Percentiles rank a stretch among this genome's conserved stretches.
Conservation (phyloP, 2,888 invertebrate species). For the Tanytarsus gracilentus region DNA sequence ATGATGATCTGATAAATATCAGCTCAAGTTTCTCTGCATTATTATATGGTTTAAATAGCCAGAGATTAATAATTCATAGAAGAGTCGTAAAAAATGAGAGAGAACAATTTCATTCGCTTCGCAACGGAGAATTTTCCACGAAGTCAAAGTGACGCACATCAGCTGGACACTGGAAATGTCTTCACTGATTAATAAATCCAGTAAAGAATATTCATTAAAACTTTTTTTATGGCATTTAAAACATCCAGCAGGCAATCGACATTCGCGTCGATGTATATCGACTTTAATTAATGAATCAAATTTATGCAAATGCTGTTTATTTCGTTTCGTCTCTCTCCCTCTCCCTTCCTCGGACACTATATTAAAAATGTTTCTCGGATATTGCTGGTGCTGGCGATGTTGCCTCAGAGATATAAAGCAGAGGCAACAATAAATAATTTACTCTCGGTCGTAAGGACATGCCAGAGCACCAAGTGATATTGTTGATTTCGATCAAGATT, state of each 20-base stretch:
- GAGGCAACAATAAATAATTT: neutral
- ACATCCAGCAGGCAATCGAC: neutral
- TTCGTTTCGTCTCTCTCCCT: neutral
- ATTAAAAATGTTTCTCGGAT: too few species aligned
- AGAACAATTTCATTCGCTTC: too few species aligned
- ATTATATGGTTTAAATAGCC: neutral
- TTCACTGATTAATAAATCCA: neutral
- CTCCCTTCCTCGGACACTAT: too few species aligned
- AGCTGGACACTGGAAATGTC: neutral
- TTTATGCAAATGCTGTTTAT: conserved; percentile 2
- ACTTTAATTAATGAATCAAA: conserved; percentile 12
- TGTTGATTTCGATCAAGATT: neutral
- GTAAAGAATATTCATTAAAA: neutral
- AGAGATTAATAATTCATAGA: conserved; percentile 15
- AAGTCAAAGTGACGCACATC: neutral
- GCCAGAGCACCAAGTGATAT: neutral
- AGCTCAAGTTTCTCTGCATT: conserved; percentile 16
- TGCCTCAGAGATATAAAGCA: neutral
- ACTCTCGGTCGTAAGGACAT: neutral
- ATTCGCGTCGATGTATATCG: neutral
- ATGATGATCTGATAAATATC: conserved; percentile 23
- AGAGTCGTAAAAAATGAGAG: conserved; percentile 8
- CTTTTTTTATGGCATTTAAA: conserved; percentile 17
- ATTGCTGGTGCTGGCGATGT: neutral
- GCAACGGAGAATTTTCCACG: conserved; percentile 16